Evolutionary conservation across 2,888 invertebrate species (phyloP).

Genomic region (Melinopterus prodromus): DNA sequence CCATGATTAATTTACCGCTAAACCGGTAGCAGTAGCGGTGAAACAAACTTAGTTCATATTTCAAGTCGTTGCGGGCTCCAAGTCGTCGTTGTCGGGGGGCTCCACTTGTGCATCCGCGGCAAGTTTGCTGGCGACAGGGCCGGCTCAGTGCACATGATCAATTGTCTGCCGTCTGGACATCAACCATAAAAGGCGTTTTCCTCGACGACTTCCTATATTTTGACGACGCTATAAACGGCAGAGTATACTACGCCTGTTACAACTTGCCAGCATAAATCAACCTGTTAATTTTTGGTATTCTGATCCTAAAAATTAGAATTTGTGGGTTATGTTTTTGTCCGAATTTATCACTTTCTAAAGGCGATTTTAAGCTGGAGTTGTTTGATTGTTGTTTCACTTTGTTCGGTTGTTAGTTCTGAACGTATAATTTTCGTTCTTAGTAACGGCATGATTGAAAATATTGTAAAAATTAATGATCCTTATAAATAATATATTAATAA

Average conservation of each 20-base stretch:
- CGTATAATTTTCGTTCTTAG: no score
- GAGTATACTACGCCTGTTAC: neutral
- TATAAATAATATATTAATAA: no score
- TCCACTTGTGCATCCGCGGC: neutral
- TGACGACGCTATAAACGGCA: neutral
- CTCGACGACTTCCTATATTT: neutral
- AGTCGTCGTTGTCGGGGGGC: neutral
- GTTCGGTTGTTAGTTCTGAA: no score
- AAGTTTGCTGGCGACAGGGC: neutral
- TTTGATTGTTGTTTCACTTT: no score
- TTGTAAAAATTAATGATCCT: no score
- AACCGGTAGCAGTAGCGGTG: neutral
- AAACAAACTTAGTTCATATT: constrained; percentile 4
- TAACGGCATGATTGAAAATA: no score
- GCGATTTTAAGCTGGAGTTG: no score
- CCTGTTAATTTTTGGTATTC: no score
- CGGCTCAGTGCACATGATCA: neutral
- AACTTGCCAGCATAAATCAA: no score
- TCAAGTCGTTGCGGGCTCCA: neutral
- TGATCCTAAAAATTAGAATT: no score
- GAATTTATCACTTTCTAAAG: no score
- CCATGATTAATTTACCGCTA: neutral
- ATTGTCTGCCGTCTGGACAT: neutral
- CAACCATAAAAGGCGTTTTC: neutral
- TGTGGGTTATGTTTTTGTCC: no score